A percentile compares a stretch with the other conserved stretches of the same genome.
phyloP scores from a whole-genome alignment of 2,797 vertebrate species.

The Macrochelys suwanniensis region DNA sequence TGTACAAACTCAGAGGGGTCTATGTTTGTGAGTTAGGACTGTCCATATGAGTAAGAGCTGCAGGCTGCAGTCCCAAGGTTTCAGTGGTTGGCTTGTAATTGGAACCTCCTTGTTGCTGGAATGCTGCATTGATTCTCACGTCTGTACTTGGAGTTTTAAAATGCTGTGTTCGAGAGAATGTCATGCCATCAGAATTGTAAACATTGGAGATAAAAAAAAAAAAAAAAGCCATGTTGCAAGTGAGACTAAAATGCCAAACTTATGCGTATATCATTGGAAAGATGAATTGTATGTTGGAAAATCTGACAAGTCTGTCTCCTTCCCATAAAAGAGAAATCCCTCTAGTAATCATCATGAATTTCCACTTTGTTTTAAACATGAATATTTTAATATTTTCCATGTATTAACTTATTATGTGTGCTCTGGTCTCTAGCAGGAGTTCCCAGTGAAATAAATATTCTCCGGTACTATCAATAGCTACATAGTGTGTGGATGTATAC shows the following conservation, averaged over 20 bases:
- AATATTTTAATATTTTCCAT: constrained; percentile 35
- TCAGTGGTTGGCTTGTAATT: constrained; percentile 39
- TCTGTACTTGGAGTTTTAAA: constrained; percentile 45
- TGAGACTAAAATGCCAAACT: constrained; percentile 36
- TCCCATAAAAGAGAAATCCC: not conserved
- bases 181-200: not conserved
- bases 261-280: constrained; percentile 3
- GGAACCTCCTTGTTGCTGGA: not conserved
- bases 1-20: not conserved
- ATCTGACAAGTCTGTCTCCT: not conserved
- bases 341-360: not conserved
- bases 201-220: not conserved
- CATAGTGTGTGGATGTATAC: not conserved
- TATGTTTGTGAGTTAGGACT: not conserved
- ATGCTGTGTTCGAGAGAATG: constrained; percentile 29
- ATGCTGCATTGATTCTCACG: not conserved
- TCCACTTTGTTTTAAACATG: constrained; percentile 17
- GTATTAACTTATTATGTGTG: constrained; percentile 7
- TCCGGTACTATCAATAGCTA: not conserved
- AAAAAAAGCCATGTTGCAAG: not conserved
- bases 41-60: not conserved
- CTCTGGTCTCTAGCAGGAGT: not conserved
- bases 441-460: not conserved
- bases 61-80: rapidly evolving
- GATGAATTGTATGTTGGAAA: constrained; percentile 53